Evolutionary conservation across 2,888 invertebrate species (phyloP).

Genomic region (Asteroscopus sphinx): DNA sequence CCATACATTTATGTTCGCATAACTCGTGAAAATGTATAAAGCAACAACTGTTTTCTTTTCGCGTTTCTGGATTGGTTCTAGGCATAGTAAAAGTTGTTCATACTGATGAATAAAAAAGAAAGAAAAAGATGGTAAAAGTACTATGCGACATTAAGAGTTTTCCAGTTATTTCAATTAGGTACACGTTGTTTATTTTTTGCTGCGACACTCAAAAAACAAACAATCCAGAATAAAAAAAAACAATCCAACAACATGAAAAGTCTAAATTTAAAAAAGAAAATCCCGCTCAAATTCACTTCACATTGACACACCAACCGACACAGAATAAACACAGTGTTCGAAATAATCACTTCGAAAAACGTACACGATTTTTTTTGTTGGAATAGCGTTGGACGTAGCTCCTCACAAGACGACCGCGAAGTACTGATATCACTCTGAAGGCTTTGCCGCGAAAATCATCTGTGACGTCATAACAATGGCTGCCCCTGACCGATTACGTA

Average conservation of each 20-base stretch:
- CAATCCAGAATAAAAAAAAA: constrained; percentile 5
- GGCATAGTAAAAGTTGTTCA: no score
- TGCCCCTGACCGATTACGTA: constrained; percentile 44
- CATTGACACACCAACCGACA: constrained; percentile 11
- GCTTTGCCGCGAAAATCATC: constrained; percentile 62
- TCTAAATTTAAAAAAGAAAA: constrained; percentile 6
- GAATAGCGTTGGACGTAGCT: constrained; percentile 25
- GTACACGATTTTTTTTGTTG: constrained; percentile 21
- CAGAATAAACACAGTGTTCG: constrained; percentile 8
- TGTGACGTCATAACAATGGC: constrained; percentile 51
- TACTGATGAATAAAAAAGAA: no score
- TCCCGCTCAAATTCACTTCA: constrained; percentile 27
- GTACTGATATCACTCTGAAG: no score
- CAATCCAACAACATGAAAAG: constrained; percentile 1
- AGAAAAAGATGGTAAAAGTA: no score
- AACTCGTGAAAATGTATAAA: no score
- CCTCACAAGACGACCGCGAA: constrained; percentile 18
- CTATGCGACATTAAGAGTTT: no score
- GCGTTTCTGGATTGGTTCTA: no score
- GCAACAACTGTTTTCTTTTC: no score
- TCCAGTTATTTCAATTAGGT: no score
- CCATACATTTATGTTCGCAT: no score
- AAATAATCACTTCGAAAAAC: constrained; percentile 8
- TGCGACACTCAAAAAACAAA: constrained; percentile 1
- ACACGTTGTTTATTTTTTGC: no score